phyloP scores from a whole-genome alignment of 2,113 vertebrate genomes.

The Hoplias malabaricus region DNA sequence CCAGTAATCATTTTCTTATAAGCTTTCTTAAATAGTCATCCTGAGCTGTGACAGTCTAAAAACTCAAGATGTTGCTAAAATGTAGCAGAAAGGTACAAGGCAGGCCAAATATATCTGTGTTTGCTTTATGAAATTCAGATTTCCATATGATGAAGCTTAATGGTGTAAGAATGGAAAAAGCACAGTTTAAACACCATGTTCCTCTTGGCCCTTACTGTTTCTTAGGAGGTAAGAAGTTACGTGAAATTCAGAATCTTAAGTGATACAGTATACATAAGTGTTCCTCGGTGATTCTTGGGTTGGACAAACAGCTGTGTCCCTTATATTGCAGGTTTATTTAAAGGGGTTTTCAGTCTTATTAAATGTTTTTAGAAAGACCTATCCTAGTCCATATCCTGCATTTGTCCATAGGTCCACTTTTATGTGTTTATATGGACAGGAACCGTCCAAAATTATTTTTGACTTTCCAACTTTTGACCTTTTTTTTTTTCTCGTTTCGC shows the following conservation, averaged over 20 bases:
- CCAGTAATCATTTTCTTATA: background rate
- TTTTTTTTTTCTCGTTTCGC: no score
- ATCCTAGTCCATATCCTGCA: no score
- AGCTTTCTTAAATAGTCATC: no score
- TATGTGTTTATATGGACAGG: no score
- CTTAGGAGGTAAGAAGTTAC: background rate
- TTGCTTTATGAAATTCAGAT: background rate
- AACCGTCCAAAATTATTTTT: no score
- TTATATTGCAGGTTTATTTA: background rate
- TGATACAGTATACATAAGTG: background rate
- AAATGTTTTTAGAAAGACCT: no score
- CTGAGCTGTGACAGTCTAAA: background rate
- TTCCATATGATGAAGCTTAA: background rate
- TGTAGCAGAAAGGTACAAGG: background rate
- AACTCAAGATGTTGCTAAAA: background rate
- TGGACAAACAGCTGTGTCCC: background rate
- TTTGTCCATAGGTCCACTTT: no score
- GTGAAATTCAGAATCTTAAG: constrained; percentile 9
- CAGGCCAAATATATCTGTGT: background rate
- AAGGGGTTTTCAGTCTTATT: background rate
- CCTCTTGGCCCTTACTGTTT: background rate
- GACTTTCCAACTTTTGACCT: no score
- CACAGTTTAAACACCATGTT: background rate
- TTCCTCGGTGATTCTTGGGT: background rate
- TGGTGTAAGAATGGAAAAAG: background rate